Evolutionary conservation across 2,797 vertebrate species (phyloP), one percentile per base, ranked within the genome.

Genomic region (Acestrorhynchus altus): DNA sequence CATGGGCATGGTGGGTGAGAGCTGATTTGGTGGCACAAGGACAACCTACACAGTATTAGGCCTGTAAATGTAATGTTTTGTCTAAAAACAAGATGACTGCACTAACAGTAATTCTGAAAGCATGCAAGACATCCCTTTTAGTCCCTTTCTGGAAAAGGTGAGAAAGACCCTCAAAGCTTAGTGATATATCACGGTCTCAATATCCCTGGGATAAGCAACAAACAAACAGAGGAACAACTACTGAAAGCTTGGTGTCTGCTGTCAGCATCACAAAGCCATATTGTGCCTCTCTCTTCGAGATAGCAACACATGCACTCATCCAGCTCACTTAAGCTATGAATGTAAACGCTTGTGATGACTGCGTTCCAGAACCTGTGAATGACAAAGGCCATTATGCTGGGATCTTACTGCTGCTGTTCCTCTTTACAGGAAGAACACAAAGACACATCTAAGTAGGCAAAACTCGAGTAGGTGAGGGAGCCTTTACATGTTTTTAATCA

Each of bases 391-490:
- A 26, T 46, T 66, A 42, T 66, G 64, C 7, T 4, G 44, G 35
- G 46, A 28, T 18, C 20, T 7, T 10, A 10, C 15, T 49, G 24
- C 13, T 11, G n/a, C 54, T 51, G n/a, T 40, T 71, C 46, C 49
- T 61, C 44, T 60, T 46, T 54, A 54, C 57, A 82, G 42, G 59
- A 22, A 60, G 51, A 63, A 69, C 16, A 76, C 69, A 76, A 73
- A 72, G 40, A 49, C 54, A 31, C 13, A n/a, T 65, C 26, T 56
- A 68, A 68, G 46, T 10, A 68, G 57, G 47, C 52, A 44, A 67
- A 79, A 46, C 64, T 18, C 16, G 20, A 73, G 73, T 42, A 80
- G 78, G 83, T 76, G 67, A 77, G 65, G 69, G 20, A 74, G 56
- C 52, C 69, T 52, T 56, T 24, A 72, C 46, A 52, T 44, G n/a